Base-by-base conservation (phyloP, 2,888 invertebrate species). In the Cephonodes hylas region DNA sequence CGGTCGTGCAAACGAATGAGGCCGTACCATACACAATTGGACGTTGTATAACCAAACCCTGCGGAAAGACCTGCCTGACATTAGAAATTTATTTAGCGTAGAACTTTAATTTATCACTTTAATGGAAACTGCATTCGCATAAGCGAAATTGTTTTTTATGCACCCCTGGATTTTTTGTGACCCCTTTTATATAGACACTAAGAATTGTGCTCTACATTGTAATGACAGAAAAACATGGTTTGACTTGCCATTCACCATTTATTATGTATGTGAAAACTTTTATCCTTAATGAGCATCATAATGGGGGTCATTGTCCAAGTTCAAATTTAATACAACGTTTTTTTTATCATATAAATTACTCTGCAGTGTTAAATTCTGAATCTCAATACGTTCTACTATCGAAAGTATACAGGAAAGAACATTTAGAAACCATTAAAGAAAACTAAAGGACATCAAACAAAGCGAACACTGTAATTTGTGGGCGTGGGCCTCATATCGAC, bases 401-500 rank as follows among this genome's bases (percentile, higher is more conserved):
- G 8, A 10, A 3, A 1, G 10, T n/a, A n/a, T 38, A n/a, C 38
- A 13, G 38, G 38, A 38, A 38, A 38, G 3, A 38, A 10, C 34
- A 3, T n/a, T 38, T 4, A n/a, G 1, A 62, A 58, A 60, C 46
- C 48, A 69, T 74, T 70, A 70, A 66, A 69, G 75, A 74, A 75
- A 76, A 73, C 74, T 22, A 53, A 83, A 80, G 78, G 77, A 79
- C 74, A 71, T 71, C 76, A 83, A 81, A 88, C 88, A 88, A 88
- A 86, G 86, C 81, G 73, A 77, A 75, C 73, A 75, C 77, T 67
- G 75, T 86, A 87, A 88, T 89, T 88, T 82, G 83, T 85, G 85
- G 91, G 91, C 89, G 89, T 88, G 85, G 83, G 79, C 80, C 83
- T 83, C 83, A 86, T 84, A 84, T 87, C 80, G 84, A 79, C 79